Evolutionary conservation across 2,888 invertebrate genomes (phyloP).

Genomic region (Clusia tigrina): DNA sequence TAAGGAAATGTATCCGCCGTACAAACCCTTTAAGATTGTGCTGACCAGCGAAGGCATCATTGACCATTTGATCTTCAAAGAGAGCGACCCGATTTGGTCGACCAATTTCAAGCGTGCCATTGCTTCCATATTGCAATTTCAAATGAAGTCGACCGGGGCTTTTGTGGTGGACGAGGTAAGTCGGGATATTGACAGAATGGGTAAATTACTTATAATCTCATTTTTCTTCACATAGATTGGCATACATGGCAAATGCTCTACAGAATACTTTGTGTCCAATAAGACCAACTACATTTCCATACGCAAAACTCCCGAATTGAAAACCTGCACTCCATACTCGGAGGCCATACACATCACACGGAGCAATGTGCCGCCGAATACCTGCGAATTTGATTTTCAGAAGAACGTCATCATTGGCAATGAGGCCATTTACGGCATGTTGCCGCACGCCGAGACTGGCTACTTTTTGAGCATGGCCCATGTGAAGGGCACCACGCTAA

Average conservation of each 20-base stretch:
- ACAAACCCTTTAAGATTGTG: constrained; percentile 62
- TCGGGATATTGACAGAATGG: too few species aligned
- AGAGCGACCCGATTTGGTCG: constrained; percentile 71
- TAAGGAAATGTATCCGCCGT: constrained; percentile 64
- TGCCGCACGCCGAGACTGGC: constrained; percentile 59
- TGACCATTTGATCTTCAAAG: constrained; percentile 61
- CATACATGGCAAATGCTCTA: constrained; percentile 68
- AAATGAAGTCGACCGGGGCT: constrained; percentile 63
- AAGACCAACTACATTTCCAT: constrained; percentile 62
- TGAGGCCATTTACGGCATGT: constrained; percentile 60
- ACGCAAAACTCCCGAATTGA: constrained; percentile 63
- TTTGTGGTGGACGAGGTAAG: constrained; percentile 64
- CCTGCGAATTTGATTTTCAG: constrained; percentile 63
- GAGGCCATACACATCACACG: constrained; percentile 62
- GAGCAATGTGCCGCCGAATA: constrained; percentile 63
- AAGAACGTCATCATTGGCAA: constrained; percentile 64
- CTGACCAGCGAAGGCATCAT: constrained; percentile 59
- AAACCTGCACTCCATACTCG: constrained; percentile 59
- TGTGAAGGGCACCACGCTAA: constrained; percentile 62
- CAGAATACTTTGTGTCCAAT: constrained; percentile 65
- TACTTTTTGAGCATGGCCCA: constrained; percentile 61
- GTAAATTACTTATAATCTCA: constrained; percentile 3
- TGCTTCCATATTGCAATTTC: constrained; percentile 72
- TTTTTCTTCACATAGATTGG: constrained; percentile 65
- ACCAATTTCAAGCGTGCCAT: constrained; percentile 75